Evolutionary conservation across 2,797 vertebrate genomes (phyloP), one percentile per base, ranked within the genome.

Genomic region (Coreius guichenoti): DNA sequence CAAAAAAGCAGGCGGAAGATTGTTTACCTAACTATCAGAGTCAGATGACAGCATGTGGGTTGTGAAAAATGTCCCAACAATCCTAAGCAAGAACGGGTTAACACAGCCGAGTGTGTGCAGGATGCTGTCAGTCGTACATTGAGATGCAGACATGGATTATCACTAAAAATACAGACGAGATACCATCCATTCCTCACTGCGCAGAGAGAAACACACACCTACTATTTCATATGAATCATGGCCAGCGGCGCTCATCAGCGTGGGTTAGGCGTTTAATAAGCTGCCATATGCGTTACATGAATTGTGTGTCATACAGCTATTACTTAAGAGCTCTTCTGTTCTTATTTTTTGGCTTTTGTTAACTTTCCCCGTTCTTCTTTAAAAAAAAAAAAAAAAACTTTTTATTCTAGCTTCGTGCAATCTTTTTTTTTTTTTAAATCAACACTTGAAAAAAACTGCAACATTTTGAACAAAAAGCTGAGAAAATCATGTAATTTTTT

Each of bases 151-250:
- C 56, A 54, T 39, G 39, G 45, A 84, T 56, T 84, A 78, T 68
- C 19, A 54, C 74, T 69, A 78, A 84, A 69, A 69, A 84, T 45
- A 56, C 74, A 67, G 51, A 69, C 39, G 33, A 77, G 47, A n/a
- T 47, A 49, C 29, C 21, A 29, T 61, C 69, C 26, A 54, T 45
- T 73, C 54, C 49, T 63, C 31, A 76, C 12, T n/a, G 74, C 13
- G 13, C 31, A 76, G 49, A n/a, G 21, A 83, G 56, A 76, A 63
- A 58, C 73, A 78, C 83, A 78, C 74, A 70, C 63, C 74, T 45
- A 79, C 63, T 31, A 49, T 68, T 69, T 69, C 49, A 78, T 17
- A 78, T 77, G 76, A 76, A 77, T 77, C 74, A 54, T 31, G n/a
- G 68, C 33, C 49, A 54, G 39, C 63, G 17, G 74, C 21, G 4